These are phyloP conservation scores for Dendrocincla fuliginosa DNA, from an alignment of 2,797 vertebrate species.

Conservation along the genomic window DNA sequence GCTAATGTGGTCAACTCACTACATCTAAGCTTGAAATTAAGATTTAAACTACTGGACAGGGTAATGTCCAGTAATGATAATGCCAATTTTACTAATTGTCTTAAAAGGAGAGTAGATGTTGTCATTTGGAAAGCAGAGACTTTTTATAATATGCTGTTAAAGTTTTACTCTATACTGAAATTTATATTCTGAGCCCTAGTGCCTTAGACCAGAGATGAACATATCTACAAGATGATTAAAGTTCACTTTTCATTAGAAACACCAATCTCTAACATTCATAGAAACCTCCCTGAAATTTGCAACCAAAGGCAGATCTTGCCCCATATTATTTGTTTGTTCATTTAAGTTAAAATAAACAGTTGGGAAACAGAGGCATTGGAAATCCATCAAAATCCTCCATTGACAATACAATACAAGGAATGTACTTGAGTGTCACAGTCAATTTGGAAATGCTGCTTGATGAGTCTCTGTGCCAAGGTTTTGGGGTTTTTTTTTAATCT, in stretches of 20 bases:
- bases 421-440: background rate
- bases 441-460: background rate
- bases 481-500: background rate
- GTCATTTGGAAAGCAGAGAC: background rate
- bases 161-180: background rate
- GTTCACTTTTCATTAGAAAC: background rate
- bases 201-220: background rate
- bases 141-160: background rate
- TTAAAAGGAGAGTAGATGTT: background rate
- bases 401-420: background rate
- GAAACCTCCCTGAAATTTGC: background rate
- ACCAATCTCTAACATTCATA: background rate
- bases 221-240: background rate
- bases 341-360: background rate
- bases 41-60: background rate
- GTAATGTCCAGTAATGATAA: too few relatives aligned
- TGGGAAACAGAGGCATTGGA: background rate
- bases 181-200: background rate
- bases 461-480: background rate
- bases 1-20: background rate
- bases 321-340: background rate
- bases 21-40: background rate
- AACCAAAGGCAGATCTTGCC: background rate
- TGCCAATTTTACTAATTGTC: background rate
- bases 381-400: background rate